Base-by-base conservation (phyloP, 1,140 invertebrate species). In the Pomacea maculata region DNA sequence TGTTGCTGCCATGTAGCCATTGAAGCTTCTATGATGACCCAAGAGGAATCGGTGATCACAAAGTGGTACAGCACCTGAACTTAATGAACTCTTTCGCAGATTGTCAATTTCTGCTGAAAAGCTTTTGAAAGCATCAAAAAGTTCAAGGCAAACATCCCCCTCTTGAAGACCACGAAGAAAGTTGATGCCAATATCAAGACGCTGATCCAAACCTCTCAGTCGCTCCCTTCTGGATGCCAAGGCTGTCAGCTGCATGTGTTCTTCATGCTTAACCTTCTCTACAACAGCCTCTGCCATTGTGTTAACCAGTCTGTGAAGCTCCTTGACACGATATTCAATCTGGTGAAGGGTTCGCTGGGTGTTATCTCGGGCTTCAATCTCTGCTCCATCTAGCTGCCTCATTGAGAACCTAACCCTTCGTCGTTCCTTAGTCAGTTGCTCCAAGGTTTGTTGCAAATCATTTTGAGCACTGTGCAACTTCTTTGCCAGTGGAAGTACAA, bases 111-210 rank as follows among this genome's bases (percentile, higher is more conserved):
- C 67, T 25, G 52, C 25, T 11, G 68, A 75, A 65, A 78, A 83
- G 8, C 75, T 68, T 67, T 80, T 83, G 79, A 79, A 83, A 7
- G 79, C 79, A n/a, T 85, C 83, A 10, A 89, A 54, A 34, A 88
- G 82, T 82, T 89, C 88, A 67, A 89, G 70, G 73, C 88, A 87
- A 72, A 89, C 85, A 68, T 89, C 88, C 70, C 84, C 86, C 57
- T 88, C 87, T 63, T 88, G 87, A 0, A 89, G 82, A 54, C 87
- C 86, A 34, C 84, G 84, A 8, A 89, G 78, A 78, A 89, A 89
- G 54, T 75, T 68, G 57, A 84, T 76, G 15, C 86, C 88, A 29
- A 81, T 81, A 45, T 87, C 81, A 55, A 87, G 61, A 14, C 85
- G 80, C 29, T 88, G 81, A 15, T 81, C 70, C 70, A 85, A 86